Conservation (phyloP, 2,797 vertebrate species). For the Myripristis jacobus region DNA sequence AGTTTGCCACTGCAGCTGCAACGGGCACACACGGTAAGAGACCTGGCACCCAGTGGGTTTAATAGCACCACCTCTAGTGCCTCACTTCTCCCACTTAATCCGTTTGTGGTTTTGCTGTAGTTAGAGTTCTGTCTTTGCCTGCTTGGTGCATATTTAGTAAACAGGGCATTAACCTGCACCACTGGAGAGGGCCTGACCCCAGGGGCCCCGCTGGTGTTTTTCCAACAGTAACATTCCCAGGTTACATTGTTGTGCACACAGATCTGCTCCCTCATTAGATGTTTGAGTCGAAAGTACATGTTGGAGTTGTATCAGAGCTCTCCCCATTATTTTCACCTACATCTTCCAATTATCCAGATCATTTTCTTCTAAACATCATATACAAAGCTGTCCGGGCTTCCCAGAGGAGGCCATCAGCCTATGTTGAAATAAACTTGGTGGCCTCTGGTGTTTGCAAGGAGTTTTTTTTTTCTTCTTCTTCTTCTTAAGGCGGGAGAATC, state of each 20-base stretch:
- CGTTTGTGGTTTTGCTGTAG: conserved; percentile 1
- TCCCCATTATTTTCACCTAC: conserved; percentile 55
- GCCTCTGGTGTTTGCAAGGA: conserved; percentile 34
- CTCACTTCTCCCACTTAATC: not conserved
- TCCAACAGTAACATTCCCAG: conserved; percentile 52
- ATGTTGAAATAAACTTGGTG: conserved; percentile 37
- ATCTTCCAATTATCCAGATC: conserved; percentile 71
- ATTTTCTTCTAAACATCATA: conserved; percentile 33
- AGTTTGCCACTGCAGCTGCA: conserved; percentile 82
- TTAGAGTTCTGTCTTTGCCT: conserved; percentile 12
- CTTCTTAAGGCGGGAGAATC: conserved; percentile 39
- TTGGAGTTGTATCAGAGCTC: conserved; percentile 44
- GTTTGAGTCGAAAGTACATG: conserved; percentile 72
- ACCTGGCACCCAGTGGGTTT: not conserved
- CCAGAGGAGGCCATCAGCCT: conserved; percentile 47
- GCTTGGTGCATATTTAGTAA: conserved; percentile 58
- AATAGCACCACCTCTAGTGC: not conserved
- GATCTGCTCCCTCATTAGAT: conserved; percentile 68
- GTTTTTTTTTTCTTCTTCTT: conserved; percentile 38
- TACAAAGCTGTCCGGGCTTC: conserved; percentile 38
- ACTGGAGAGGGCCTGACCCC: conserved; percentile 48
- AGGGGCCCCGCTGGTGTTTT: conserved; percentile 35
- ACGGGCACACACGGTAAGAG: conserved; percentile 81
- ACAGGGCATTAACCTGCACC: conserved; percentile 50
- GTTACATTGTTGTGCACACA: conserved; percentile 62